Conservation (phyloP, 92 coral and sea anemone genomes). For the Actinostola sp. region DNA sequence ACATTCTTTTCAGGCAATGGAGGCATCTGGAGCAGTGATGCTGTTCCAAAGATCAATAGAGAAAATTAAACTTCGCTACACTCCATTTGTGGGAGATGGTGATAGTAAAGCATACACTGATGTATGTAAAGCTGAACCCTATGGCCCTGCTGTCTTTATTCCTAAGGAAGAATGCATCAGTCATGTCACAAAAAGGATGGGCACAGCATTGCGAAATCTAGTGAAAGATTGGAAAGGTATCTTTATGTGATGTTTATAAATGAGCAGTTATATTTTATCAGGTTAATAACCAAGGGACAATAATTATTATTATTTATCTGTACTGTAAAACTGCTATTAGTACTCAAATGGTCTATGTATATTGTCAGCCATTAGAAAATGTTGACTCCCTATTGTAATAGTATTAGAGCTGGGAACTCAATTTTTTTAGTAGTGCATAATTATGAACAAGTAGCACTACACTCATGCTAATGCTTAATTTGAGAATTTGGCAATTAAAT, state of each 20-base stretch:
- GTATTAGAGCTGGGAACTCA: no score
- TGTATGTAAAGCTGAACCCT: slow-evolving; percentile 37
- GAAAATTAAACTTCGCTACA: slow-evolving; percentile 43
- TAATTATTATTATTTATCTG: not conserved
- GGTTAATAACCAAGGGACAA: not conserved
- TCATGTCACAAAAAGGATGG: slow-evolving; percentile 64
- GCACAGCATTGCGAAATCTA: slow-evolving; percentile 40
- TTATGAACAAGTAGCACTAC: no score
- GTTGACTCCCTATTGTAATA: no score
- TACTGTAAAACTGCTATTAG: no score
- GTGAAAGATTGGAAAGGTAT: slow-evolving; percentile 49
- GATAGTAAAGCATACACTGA: slow-evolving; percentile 49
- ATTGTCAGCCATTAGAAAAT: no score
- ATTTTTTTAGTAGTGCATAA: no score
- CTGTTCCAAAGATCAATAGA: slow-evolving; percentile 52
- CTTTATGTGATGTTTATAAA: not conserved
- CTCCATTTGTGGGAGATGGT: slow-evolving; percentile 61
- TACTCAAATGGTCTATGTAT: no score
- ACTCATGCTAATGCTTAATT: no score
- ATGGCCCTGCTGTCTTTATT: slow-evolving; percentile 61
- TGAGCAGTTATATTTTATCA: not conserved
- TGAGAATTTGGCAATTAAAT: no score
- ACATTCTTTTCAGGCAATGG: slow-evolving; percentile 50
- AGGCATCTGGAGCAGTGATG: slow-evolving; percentile 49
- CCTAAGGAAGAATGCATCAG: slow-evolving; percentile 71